Evolutionary conservation across 1,140 invertebrate species (phyloP), one percentile per base, ranked within the genome.

Genomic region (Diachasma alloeum): DNA sequence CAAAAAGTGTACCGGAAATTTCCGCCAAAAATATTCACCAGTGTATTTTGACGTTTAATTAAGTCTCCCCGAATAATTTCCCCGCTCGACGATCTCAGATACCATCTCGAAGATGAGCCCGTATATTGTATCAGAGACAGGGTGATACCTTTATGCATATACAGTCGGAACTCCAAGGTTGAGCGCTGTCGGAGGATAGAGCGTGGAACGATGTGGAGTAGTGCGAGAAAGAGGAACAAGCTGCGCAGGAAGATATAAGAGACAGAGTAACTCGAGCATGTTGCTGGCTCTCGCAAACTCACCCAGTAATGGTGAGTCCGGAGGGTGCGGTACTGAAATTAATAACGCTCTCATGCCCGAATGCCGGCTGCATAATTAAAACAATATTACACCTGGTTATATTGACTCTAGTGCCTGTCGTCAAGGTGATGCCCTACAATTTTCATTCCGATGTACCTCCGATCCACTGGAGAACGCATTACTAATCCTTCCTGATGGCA

Each of bases 341-440:
- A 70, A 70, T 70, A 70, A 70, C 68, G 68, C 68, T 22, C 36
- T 19, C 68, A 37, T 22, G 68, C 68, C 10, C 68, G 42, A 70
- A 70, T 70, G 39, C 68, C 10, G 31, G 10, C 19, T 42, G 39
- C 68, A 70, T 70, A 70, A 70, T 70, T 70, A 70, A 70, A 70
- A 44, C 36, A 22, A 44, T 70, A 70, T 70, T 70, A 70, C 68
- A 56, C 48, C 48, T 56, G 48, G 48, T 56, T 56, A 19, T 19
- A 56, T n/a, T 56, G 48, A 56, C n/a, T n/a, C 48, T 19, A 56
- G 48, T 56, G 39, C 13, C 39, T 1, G 39, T 42, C 9, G 39
- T 42, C 39, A 13, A 10, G 39, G 39, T 10, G 39, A 1, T 42
- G 39, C 31, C 31, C 31, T 3, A 6, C 6, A 4, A 13, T 42